These are phyloP conservation scores for Athalia circularis DNA, from an alignment of 2,888 invertebrate genomes.

Conservation along the genomic window DNA sequence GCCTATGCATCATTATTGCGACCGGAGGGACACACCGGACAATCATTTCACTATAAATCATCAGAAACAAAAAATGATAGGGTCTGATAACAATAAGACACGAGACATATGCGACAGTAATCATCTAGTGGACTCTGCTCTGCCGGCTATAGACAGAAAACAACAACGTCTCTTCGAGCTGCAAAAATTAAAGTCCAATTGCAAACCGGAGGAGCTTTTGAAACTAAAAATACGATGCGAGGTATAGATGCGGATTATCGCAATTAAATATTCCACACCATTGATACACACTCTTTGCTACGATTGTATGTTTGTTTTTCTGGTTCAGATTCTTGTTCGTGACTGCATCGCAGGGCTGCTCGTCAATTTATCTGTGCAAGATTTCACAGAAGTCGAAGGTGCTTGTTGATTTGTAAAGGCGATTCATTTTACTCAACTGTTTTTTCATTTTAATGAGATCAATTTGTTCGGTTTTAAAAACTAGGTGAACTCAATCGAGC, in stretches of 20 bases:
- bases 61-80: conserved; percentile 49
- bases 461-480: not conserved
- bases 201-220: conserved; percentile 86
- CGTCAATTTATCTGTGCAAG: conserved; percentile 86
- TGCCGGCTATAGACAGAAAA: conserved; percentile 80
- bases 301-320: conserved; percentile 35
- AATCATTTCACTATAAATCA: conserved; percentile 41
- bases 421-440: conserved; percentile 15
- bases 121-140: conserved; percentile 81
- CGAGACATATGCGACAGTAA: conserved; percentile 78
- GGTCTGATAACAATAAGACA: conserved; percentile 76
- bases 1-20: conserved; percentile 29
- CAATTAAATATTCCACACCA: conserved; percentile 13
- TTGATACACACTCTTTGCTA: conserved; percentile 10
- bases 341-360: conserved; percentile 89
- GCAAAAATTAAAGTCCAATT: conserved; percentile 85
- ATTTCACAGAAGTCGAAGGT: conserved; percentile 93
- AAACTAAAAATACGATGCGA: conserved; percentile 84
- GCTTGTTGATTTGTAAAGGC: conserved; percentile 45
- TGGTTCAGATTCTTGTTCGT: conserved; percentile 80
- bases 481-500: conserved; percentile 91
- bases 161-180: conserved; percentile 82
- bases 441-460: not conserved
- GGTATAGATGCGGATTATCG: conserved; percentile 57
- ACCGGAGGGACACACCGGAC: conserved; percentile 30